These are phyloP conservation scores for Istiophorus platypterus DNA, from an alignment of 2,113 vertebrate genomes.

Conservation along the genomic window DNA sequence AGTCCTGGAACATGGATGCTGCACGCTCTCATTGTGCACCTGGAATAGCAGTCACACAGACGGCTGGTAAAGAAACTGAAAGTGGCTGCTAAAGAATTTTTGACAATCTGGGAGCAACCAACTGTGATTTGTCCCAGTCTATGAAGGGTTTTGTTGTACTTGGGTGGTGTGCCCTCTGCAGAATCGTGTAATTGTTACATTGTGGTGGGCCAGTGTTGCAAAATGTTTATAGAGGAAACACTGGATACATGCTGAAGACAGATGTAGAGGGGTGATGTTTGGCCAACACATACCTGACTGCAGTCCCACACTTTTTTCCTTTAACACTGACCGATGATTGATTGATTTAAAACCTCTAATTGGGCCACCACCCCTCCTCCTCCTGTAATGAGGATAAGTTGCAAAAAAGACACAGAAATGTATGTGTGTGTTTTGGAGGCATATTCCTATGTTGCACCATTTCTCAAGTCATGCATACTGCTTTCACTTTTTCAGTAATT, in stretches of 20 bases:
- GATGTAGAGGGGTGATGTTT: background rate
- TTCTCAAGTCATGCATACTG: slow-evolving; percentile 37
- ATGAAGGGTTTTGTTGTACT: no score
- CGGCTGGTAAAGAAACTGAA: no score
- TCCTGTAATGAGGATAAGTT: slow-evolving; percentile 10
- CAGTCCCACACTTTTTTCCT: background rate
- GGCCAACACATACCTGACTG: slow-evolving; percentile 10
- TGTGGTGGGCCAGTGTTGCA: no score
- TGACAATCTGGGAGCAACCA: no score
- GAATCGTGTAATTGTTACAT: no score
- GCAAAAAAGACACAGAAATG: slow-evolving; percentile 7
- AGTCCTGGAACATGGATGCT: no score
- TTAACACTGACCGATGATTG: background rate
- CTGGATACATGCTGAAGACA: background rate
- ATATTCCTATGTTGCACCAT: slow-evolving; percentile 16
- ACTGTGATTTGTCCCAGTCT: no score
- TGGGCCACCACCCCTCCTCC: background rate
- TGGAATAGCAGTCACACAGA: no score
- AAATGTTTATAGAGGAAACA: no score
- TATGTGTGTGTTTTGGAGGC: background rate
- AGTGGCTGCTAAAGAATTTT: no score
- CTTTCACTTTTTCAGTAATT: slow-evolving; percentile 51
- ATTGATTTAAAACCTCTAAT: slow-evolving; percentile 28
- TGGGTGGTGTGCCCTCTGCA: no score
- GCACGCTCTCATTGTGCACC: no score